Evolutionary conservation across 2,888 invertebrate genomes (phyloP).

Genomic region (Leistus spinibarbis): DNA sequence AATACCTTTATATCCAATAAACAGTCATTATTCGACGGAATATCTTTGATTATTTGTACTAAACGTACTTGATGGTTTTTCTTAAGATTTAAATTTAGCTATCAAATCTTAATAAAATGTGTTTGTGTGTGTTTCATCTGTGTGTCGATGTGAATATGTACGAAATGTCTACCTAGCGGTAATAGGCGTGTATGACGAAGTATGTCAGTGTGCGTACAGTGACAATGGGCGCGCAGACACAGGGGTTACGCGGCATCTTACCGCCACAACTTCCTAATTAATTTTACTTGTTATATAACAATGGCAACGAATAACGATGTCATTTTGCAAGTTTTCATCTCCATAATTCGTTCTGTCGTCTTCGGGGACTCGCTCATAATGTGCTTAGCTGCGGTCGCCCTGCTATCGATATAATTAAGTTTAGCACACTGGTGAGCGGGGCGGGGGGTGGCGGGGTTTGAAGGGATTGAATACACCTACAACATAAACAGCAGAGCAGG

Average conservation of each 20-base stretch:
- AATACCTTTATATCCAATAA: too few relatives aligned
- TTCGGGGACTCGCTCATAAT: constrained; percentile 35
- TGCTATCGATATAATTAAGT: constrained; percentile 37
- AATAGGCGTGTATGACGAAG: background rate
- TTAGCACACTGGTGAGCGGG: too few relatives aligned
- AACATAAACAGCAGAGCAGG: too few relatives aligned
- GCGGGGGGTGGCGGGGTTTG: too few relatives aligned
- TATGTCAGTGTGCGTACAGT: background rate
- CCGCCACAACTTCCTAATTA: constrained; percentile 41
- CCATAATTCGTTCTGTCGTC: constrained; percentile 41
- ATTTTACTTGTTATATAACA: constrained; percentile 42
- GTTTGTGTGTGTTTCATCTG: background rate
- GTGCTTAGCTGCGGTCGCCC: constrained; percentile 25
- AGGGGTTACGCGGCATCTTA: background rate
- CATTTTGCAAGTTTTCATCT: constrained; percentile 43
- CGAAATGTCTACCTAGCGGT: background rate
- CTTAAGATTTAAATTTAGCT: too few relatives aligned
- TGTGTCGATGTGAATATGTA: background rate
- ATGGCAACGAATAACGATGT: constrained; percentile 42
- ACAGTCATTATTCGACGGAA: too few relatives aligned
- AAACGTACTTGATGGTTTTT: too few relatives aligned
- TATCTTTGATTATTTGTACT: too few relatives aligned
- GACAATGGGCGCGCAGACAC: background rate
- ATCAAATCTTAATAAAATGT: too few relatives aligned
- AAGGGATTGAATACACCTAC: too few relatives aligned